Evolutionary conservation across 2,797 vertebrate species (phyloP).

Genomic region (Tapera naevia): DNA sequence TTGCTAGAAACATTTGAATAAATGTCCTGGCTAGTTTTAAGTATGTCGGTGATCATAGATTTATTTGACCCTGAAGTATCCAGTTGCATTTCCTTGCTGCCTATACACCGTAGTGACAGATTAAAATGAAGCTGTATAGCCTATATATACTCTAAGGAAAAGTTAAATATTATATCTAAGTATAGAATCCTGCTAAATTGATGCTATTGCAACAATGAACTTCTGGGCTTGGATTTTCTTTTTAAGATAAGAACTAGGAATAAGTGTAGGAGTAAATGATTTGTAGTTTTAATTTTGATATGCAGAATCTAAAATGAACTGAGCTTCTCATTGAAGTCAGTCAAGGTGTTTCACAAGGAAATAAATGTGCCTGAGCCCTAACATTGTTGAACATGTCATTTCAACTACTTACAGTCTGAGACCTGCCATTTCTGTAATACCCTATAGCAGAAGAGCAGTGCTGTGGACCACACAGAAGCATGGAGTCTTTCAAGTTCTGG

Average conservation of each 20-base stretch:
- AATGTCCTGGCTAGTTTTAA: not conserved
- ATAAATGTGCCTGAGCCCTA: not conserved
- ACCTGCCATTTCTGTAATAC: not conserved
- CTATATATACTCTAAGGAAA: not conserved
- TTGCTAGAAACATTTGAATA: not conserved
- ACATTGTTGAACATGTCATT: not conserved
- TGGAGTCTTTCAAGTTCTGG: constrained; percentile 24
- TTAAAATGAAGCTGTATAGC: not conserved
- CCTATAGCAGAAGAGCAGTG: not conserved
- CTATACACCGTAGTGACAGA: not conserved
- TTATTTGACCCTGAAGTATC: not conserved
- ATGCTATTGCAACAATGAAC: not conserved
- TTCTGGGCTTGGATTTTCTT: not conserved
- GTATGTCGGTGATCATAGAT: not conserved
- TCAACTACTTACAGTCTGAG: not conserved
- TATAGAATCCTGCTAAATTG: not conserved
- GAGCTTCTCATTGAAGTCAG: not conserved
- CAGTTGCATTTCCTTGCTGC: not conserved
- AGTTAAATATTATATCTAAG: not conserved
- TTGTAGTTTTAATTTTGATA: not conserved
- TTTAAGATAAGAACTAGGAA: not conserved
- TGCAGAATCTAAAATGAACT: not conserved
- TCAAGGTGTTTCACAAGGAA: not conserved
- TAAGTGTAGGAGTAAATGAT: not conserved
- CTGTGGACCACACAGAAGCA: not conserved